Evolutionary conservation across 2,888 invertebrate species (phyloP), one percentile per base, ranked within the genome.

Genomic region (Trichogramma evanescens): DNA sequence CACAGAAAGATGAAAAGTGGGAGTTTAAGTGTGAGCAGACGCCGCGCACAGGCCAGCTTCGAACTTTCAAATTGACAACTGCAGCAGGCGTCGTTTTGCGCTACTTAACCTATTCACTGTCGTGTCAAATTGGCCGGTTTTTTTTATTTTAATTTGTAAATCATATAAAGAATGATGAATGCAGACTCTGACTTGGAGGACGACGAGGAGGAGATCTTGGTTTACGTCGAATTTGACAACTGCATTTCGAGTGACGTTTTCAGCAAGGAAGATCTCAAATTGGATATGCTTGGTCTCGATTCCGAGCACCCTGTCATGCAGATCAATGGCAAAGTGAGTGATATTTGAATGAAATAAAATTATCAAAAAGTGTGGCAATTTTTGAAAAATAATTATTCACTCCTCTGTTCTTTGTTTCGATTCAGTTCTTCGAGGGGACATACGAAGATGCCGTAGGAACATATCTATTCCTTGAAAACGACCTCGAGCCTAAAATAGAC

Each of bases 371-470:
- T 53, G 39, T 8, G 42, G 50, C 10, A 9, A 58, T 46, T 45
- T 38, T 42, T 49, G 26, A 9, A 54, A 26, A n/a, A 40, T n/a
- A 50, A 50, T 10, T n/a, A 26, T 56, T 9, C 42, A 9, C 6
- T 43, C n/a, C 9, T n/a, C 4, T 4, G 13, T 40, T 40, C 9
- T 41, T 53, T 58, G 9, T 66, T 50, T 26, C 26, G 3, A 26
- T 3, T 26, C 57, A 76, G 78, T 76, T 75, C 65, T 79, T 80
- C 76, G 69, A 74, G 85, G 91, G 90, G 13, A 82, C 82, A 55
- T 89, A 85, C 75, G 85, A 86, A 70, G 83, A 85, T 71, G 81
- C 85, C 6, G 74, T 87, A 62, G 91, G 90, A 26, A 90, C 90
- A 10, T 85, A 86, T 66, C 79, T 91, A 73, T 88, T 89, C 72